Base-by-base conservation (phyloP, 2,888 invertebrate genomes). In the Mystacides longicornis region DNA sequence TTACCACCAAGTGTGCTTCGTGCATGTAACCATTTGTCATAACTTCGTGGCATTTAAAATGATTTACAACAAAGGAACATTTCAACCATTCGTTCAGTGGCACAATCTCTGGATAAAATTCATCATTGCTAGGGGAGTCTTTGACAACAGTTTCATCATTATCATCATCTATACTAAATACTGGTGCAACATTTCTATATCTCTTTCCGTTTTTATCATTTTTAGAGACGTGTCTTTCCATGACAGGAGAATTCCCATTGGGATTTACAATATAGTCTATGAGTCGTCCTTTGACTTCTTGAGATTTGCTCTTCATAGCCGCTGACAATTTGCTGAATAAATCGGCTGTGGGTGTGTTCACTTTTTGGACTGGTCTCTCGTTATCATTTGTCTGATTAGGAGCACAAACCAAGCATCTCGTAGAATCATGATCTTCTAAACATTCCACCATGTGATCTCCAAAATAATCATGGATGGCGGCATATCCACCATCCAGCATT, bases 261-360 rank as follows among this genome's bases (percentile, higher is more conserved):
- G 93, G 90, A 78, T 94, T 95, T 0, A 92, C 92, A 63, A 96
- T 95, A 67, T 95, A 95, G 71, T 94, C 95, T 63, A 93, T 85
- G 52, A 97, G 71, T 73, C 89, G 93, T 23, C 88, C 94, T 69
- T 90, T 95, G 16, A 97, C 89, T 72, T 92, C 93, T 53, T 89
- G 90, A 47, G 93, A 89, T 71, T 94, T 95, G 2, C 86, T 81
- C 73, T 88, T 93, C 83, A 96, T 89, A 5, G 87, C 93, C 45
- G 87, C 83, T 9, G 90, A 89, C 52, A 91, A 81, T 71, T 89
- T 90, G 50, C 89, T 88, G 64, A 91, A 88, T 51, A 91, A 69
- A 74, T 90, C 90, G 42, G 79, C 78, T 1, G 83, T 80, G 33
- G 71, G 74, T 51, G 69, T 68, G 59, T 75, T 74, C 33, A 74